Evolutionary conservation across 1,140 invertebrate genomes (phyloP).

Genomic region (Zeugodacus cucurbitae): DNA sequence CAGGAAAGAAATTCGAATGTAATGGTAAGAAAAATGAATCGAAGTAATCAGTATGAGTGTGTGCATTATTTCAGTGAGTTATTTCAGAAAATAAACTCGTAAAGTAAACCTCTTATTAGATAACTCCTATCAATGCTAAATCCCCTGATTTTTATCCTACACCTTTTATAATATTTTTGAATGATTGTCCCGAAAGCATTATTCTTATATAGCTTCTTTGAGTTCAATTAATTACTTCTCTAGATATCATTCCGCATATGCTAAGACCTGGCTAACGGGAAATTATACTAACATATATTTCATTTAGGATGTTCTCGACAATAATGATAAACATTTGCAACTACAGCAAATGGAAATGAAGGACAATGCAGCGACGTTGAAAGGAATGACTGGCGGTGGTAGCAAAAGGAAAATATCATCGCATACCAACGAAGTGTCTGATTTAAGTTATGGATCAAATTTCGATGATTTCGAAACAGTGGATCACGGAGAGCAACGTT

Average conservation of each 20-base stretch:
- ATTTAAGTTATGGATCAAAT: constrained; percentile 61
- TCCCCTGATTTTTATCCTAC: too few relatives aligned
- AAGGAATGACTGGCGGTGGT: neutral
- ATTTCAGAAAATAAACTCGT: too few relatives aligned
- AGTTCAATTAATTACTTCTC: too few relatives aligned
- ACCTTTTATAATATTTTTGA: too few relatives aligned
- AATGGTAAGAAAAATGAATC: constrained; percentile 30
- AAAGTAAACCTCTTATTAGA: too few relatives aligned
- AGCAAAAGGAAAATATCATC: neutral
- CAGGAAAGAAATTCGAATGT: constrained; percentile 40
- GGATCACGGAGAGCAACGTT: constrained; percentile 46
- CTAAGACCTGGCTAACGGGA: too few relatives aligned
- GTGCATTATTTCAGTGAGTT: too few relatives aligned
- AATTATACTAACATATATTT: constrained; percentile 14
- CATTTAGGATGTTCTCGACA: constrained; percentile 45
- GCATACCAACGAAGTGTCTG: neutral
- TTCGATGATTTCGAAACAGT: constrained; percentile 54
- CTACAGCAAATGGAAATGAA: constrained; percentile 62
- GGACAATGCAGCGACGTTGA: constrained; percentile 4
- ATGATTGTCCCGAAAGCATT: too few relatives aligned
- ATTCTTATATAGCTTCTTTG: too few relatives aligned
- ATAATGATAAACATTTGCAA: constrained; percentile 60
- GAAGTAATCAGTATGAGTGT: too few relatives aligned
- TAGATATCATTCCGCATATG: too few relatives aligned
- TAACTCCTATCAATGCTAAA: too few relatives aligned